Evolutionary conservation across 1,140 invertebrate species (phyloP), one percentile per base, ranked within the genome.

Genomic region (Cyclina sinensis): DNA sequence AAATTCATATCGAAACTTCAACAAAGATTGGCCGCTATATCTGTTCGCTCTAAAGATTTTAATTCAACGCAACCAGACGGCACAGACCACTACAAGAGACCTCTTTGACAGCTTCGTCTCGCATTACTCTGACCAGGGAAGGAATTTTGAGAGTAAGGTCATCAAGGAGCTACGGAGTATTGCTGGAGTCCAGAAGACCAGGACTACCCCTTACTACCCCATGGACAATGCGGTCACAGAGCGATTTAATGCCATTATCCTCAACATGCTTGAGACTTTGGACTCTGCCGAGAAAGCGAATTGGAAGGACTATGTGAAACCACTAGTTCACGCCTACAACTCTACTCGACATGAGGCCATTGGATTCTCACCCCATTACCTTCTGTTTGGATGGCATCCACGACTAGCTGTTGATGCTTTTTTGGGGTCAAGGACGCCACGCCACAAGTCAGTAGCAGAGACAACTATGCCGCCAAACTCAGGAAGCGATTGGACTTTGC

Each of bases 151-250:
- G 39, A 43, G 48, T 18, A 65, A 90, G 24, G 37, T 90, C 24
- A 86, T 91, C 27, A 82, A 83, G 39, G 83, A 89, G 32, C 43
- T 91, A 24, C 90, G 88, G 48, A 39, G 74, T 37, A 21, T 91
- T 21, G 65, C 62, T 62, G 82, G 82, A 35, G 76, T 88, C 21
- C 37, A 88, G 62, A 90, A 90, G 24, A 73, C 43, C n/a, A n/a
- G 91, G 16, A 91, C 91, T 0, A 90, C 80, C 2, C 86, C 91
- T 3, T 91, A 89, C 35, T 81, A 91, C 46, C 76, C 82, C 3
- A 18, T 30, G 24, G 81, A 62, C 0, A 91, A 90, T 39, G 76
- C 30, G 16, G 16, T 1, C 24, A 30, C 14, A 5, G 80, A 65
- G 43, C 27, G 80, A 43, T 65, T 83, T n/a, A 83, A 83, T 30